Conservation (phyloP, 2,113 vertebrate species). For the Oostethus manadensis region DNA sequence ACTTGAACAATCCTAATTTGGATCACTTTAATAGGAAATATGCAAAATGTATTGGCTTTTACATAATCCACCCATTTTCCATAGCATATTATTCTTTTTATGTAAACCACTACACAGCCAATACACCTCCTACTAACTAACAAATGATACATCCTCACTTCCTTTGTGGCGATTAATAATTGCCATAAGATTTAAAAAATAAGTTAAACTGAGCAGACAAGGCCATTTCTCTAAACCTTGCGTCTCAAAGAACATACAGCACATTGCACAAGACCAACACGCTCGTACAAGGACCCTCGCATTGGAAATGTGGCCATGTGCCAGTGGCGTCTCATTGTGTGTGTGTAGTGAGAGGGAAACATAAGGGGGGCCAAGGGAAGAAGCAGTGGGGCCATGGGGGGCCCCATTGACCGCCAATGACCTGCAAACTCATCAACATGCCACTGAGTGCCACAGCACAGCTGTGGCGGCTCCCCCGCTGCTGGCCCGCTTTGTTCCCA, state of each 20-base stretch:
- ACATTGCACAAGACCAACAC: conserved; percentile 39
- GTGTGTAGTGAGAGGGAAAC: conserved; percentile 74
- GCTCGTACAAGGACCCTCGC: conserved; percentile 42
- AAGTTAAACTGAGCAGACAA: not conserved
- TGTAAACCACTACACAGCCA: no score
- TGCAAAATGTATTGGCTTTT: no score
- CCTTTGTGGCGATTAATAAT: not conserved
- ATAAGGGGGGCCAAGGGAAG: conserved; percentile 52
- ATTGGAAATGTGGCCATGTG: conserved; percentile 51
- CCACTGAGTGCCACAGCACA: conserved; percentile 65
- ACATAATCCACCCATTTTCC: no score
- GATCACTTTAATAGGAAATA: no score
- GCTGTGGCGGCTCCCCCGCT: conserved; percentile 56
- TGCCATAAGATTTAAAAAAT: not conserved
- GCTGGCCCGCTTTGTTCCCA: conserved; percentile 61
- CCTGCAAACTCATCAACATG: conserved; percentile 74
- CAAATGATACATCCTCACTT: no score
- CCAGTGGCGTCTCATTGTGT: conserved; percentile 64
- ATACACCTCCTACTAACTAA: no score
- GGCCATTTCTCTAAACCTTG: conserved; percentile 3
- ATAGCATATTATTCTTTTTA: no score
- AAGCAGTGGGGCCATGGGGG: conserved; percentile 59
- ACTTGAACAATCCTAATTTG: no score
- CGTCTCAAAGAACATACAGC: conserved; percentile 24
- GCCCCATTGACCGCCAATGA: conserved; percentile 69